phyloP scores from a whole-genome alignment of 2,113 vertebrate species.

The Excalfactoria chinensis region DNA sequence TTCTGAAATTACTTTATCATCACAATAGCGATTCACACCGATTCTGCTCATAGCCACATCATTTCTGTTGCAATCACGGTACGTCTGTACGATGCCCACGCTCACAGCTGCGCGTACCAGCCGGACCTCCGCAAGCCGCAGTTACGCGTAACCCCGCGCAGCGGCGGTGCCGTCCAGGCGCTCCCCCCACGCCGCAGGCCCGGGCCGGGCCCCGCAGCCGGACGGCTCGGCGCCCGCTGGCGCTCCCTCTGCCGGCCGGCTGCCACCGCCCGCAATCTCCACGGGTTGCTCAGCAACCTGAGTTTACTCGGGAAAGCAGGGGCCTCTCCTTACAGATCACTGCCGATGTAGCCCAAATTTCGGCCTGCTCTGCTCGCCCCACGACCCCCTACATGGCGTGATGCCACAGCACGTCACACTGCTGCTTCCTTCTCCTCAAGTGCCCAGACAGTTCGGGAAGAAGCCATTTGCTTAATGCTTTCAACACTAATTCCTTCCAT shows the following conservation, averaged over 20 bases:
- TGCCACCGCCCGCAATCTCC: background rate
- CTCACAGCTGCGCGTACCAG: no score
- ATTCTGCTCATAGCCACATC: background rate
- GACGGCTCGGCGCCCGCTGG: no score
- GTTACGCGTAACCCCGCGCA: no score
- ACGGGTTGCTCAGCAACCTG: background rate
- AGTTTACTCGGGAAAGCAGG: background rate
- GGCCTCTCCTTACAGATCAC: background rate
- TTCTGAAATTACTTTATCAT: background rate
- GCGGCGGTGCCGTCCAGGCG: no score
- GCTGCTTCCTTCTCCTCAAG: background rate
- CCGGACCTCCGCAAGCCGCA: no score
- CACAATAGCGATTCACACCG: background rate
- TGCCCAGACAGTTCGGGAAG: background rate
- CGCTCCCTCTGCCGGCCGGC: background rate
- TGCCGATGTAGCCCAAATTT: accelerated
- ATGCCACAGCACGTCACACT: accelerated
- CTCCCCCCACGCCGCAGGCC: no score
- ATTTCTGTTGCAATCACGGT: no score
- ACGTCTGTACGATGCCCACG: no score
- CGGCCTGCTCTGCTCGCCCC: background rate
- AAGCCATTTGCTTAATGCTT: background rate
- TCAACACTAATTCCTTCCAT: background rate
- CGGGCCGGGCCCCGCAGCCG: background rate
- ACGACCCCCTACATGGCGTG: background rate